Conservation (phyloP, 2,888 invertebrate species). For the Cheiracanthium punctorium region DNA sequence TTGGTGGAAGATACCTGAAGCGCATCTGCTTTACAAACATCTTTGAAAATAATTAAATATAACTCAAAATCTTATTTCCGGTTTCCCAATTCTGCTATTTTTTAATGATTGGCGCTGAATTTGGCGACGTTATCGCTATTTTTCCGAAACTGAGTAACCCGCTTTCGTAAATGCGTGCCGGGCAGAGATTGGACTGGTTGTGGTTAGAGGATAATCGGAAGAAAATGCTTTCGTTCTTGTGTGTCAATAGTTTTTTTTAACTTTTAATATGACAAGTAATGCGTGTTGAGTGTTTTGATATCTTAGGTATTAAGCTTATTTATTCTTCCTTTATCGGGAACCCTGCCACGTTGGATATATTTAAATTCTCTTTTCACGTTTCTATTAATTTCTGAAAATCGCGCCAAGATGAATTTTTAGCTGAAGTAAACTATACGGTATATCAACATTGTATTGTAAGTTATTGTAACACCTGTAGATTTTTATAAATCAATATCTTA, state of each 20-base stretch:
- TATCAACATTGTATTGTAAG: background rate
- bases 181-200: background rate
- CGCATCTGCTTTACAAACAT: no score
- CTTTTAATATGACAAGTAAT: background rate
- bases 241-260: background rate
- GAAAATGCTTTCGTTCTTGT: background rate
- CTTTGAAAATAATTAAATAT: no score
- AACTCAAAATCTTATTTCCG: no score
- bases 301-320: background rate
- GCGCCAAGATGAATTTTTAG: background rate
- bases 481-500: constrained; percentile 4
- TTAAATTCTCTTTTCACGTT: background rate
- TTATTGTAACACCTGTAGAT: constrained; percentile 7
- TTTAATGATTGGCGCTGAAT: background rate
- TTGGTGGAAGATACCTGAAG: no score
- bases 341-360: constrained; percentile 4
- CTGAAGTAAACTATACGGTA: background rate
- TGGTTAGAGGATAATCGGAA: no score
- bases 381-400: background rate
- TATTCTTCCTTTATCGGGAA: background rate
- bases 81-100: no score
- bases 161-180: background rate
- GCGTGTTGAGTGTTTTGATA: background rate
- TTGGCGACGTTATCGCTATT: background rate
- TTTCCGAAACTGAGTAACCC: background rate